Evolutionary conservation across 2,797 vertebrate species (phyloP), one percentile per base, ranked within the genome.

Genomic region (Thalassophryne amazonica): DNA sequence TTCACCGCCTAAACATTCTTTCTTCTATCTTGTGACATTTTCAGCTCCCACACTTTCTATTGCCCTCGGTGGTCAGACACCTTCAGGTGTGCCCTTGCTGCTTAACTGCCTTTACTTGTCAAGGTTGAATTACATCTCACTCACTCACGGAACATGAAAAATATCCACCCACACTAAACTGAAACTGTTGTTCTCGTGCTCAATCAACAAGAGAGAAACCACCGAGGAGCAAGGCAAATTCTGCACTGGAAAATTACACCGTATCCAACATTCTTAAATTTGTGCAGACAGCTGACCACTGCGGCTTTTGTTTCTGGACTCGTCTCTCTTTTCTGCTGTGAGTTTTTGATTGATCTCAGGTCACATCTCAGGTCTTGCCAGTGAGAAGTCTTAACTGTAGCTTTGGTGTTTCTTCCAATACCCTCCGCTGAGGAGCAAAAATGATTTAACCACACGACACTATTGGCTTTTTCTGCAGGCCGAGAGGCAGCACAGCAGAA

Each of bases 21-120:
- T 85, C 73, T 81, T 78, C 70, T 67, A 71, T 56, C 70, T 76
- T 51, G 74, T 84, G 80, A 84, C 81, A 80, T 85, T 84, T 84
- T 81, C 74, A 57, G 76, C 69, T 57, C 23, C 54, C 60, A 49
- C 52, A 20, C 55, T 39, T 60, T 65, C 56, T 69, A 34, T 43
- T 31, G 31, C 45, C 57, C 38, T 45, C 24, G 24, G 19, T 23
- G 17, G 25, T 46, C 72, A 53, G 47, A 49, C 63, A 64, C 46
- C 42, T 28, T 69, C 58, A 66, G 56, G 60, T 60, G 57, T 56
- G 59, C 57, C 57, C 60, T 60, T 17, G 5, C 66, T 57, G 56
- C 58, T 79, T 55, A 76, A 70, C 75, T 58, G 71, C 40, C 49
- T 69, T 63, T 59, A 59, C 46, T 52, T 54, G 61, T 56, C 70